Percentiles rank a stretch among this genome's conserved stretches.
Evolutionary conservation across 2,797 vertebrate species (phyloP).

Genomic region (Austrolebias charrua): DNA sequence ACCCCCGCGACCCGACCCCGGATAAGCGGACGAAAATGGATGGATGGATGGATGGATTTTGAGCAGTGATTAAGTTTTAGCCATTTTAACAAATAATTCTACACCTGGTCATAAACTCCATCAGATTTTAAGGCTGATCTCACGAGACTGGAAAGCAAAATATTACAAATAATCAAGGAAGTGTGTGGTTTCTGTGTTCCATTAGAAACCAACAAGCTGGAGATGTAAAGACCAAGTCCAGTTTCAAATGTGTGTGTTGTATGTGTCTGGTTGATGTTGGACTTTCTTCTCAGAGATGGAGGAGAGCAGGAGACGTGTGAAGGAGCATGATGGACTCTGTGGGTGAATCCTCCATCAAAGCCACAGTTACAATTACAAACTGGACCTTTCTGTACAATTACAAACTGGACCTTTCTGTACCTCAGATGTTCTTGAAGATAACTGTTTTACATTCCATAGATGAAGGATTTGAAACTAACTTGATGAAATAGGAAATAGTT

Average conservation of each 20-base stretch:
- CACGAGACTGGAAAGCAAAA: background rate
- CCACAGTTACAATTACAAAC: background rate
- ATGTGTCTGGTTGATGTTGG: constrained; percentile 41
- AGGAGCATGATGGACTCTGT: too few relatives aligned
- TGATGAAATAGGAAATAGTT: background rate
- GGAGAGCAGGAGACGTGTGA: constrained; percentile 21
- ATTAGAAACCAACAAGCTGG: constrained; percentile 10
- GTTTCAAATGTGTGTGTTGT: constrained; percentile 44
- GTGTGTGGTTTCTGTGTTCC: constrained; percentile 10
- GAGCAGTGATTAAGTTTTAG: background rate
- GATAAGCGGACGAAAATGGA: too few relatives aligned
- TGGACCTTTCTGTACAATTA: too few relatives aligned
- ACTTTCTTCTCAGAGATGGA: constrained; percentile 34
- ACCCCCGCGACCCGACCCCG: too few relatives aligned
- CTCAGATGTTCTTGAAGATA: constrained; percentile 1
- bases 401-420: background rate
- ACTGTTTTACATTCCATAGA: background rate
- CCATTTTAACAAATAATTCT: background rate
- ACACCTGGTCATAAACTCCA: constrained; percentile 10
- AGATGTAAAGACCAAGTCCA: background rate
- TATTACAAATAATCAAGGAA: constrained; percentile 12
- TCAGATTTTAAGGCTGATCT: constrained; percentile 14
- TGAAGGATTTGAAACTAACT: background rate
- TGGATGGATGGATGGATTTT: too few relatives aligned
- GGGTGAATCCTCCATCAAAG: constrained; percentile 20